phyloP scores from a whole-genome alignment of 2,797 vertebrate species.

The Dromococcyx pavoninus region DNA sequence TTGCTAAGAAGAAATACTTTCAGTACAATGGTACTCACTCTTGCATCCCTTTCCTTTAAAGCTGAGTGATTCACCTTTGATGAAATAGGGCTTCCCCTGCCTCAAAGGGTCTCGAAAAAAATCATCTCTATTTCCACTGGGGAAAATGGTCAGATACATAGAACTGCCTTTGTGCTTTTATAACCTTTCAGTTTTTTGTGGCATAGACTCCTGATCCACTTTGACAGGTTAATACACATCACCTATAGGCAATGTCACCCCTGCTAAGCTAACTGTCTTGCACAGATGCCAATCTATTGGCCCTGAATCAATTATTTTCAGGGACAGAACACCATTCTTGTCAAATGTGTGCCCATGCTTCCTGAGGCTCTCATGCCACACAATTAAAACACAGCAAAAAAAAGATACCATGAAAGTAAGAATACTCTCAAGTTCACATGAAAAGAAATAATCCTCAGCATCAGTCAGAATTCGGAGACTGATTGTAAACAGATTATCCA shows the following conservation, averaged over 20 bases:
- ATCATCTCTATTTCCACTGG: background rate
- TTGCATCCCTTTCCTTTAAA: background rate
- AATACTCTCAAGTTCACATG: background rate
- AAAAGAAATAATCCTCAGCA: background rate
- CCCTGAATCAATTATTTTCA: conserved; percentile 18
- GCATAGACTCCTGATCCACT: conserved; percentile 18
- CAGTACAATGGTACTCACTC: background rate
- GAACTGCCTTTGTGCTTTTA: conserved; percentile 28
- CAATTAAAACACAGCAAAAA: background rate
- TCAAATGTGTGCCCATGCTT: background rate
- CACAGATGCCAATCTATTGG: conserved; percentile 25
- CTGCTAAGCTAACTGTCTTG: conserved; percentile 28
- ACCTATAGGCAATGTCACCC: background rate
- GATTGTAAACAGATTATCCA: background rate
- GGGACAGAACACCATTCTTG: background rate
- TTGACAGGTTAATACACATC: conserved; percentile 54
- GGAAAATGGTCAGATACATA: background rate
- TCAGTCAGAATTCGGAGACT: background rate
- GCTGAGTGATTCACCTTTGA: background rate
- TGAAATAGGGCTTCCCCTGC: background rate
- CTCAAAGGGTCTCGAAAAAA: background rate
- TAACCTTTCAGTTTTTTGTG: conserved; percentile 25
- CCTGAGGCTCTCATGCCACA: background rate
- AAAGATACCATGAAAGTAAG: background rate
- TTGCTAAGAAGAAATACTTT: background rate